phyloP scores from a whole-genome alignment of 2,797 vertebrate genomes.

The Philypnodon macrostomus region DNA sequence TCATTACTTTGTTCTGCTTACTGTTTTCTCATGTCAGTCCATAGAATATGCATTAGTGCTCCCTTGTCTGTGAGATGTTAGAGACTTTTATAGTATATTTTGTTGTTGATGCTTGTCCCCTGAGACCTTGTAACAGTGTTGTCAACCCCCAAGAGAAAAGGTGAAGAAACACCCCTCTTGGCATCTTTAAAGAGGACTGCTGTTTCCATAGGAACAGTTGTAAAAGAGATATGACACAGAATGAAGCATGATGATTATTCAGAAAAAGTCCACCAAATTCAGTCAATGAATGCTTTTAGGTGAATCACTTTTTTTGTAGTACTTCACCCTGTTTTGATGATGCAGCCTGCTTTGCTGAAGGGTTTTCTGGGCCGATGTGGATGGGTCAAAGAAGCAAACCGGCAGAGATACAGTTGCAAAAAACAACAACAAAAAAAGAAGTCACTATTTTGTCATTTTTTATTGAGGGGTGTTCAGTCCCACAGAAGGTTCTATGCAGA shows the following conservation, averaged over 20 bases:
- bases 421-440: no score
- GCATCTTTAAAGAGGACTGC: conserved; percentile 63
- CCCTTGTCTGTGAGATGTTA: no score
- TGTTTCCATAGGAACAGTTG: conserved; percentile 80
- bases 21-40: conserved; percentile 1
- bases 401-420: no score
- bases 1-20: conserved; percentile 6
- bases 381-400: conserved; percentile 14
- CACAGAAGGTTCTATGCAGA: no score
- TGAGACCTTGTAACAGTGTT: conserved; percentile 36
- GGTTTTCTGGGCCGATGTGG: conserved; percentile 25
- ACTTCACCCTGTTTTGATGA: conserved; percentile 36
- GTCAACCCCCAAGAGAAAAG: conserved; percentile 55
- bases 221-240: conserved; percentile 62
- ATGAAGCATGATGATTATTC: conserved; percentile 66
- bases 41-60: no score
- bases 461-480: no score
- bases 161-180: conserved; percentile 52
- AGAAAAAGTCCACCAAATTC: conserved; percentile 66
- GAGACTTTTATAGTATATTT: no score
- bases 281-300: conserved; percentile 29
- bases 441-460: no score
- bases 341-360: conserved; percentile 23
- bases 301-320: conserved; percentile 16
- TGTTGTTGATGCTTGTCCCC: no score